Conservation (phyloP, 2,113 vertebrate species). For the Mesocricetus auratus region DNA sequence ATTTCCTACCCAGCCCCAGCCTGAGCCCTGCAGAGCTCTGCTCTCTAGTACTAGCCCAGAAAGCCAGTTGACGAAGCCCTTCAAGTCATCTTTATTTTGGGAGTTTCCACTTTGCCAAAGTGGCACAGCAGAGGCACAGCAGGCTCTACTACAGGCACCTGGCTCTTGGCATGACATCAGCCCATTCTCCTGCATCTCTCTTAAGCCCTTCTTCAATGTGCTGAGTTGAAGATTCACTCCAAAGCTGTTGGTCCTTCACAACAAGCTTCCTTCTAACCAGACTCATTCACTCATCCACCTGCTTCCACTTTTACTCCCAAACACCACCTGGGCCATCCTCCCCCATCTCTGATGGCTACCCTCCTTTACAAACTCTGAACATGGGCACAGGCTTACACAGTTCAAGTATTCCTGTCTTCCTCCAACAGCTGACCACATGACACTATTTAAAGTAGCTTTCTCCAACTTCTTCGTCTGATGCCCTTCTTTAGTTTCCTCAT, state of each 20-base stretch:
- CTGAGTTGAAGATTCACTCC: slow-evolving; percentile 15
- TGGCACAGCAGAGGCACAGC: background rate
- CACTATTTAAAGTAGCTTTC: slow-evolving; percentile 34
- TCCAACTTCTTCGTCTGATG: slow-evolving; percentile 5
- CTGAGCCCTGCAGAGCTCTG: slow-evolving; percentile 21
- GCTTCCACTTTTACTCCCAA: background rate
- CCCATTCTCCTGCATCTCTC: background rate
- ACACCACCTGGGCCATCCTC: background rate
- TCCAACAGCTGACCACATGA: background rate
- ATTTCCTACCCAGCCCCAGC: slow-evolving; percentile 46
- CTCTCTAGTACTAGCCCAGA: slow-evolving; percentile 31
- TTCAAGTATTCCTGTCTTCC: background rate
- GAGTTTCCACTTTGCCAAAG: slow-evolving; percentile 48
- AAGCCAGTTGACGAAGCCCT: slow-evolving; percentile 4
- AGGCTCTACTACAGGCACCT: background rate
- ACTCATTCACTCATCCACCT: background rate
- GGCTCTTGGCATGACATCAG: background rate
- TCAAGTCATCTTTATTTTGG: slow-evolving; percentile 25
- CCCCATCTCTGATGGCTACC: background rate
- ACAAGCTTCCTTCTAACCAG: background rate
- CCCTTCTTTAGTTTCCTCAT: background rate
- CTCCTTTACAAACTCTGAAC: background rate
- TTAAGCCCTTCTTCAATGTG: background rate
- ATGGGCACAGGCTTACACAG: background rate
- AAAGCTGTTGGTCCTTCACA: background rate